A percentile compares a stretch with the other conserved stretches of the same genome.
Conservation (phyloP, 2,113 vertebrate genomes). For the Saccopteryx leptura region DNA sequence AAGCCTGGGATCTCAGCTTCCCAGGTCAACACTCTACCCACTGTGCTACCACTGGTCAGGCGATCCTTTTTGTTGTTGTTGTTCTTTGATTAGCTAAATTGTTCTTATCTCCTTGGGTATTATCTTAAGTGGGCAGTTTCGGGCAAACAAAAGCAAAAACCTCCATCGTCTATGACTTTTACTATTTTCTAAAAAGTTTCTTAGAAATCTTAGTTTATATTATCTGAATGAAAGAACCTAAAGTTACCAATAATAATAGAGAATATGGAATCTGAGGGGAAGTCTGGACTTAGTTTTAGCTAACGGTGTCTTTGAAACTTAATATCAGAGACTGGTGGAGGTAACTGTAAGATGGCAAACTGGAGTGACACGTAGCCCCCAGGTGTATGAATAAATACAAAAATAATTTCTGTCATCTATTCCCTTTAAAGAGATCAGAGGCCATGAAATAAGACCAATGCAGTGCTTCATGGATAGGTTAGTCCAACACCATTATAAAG, state of each 20-base stretch:
- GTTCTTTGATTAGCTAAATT: slow-evolving; percentile 42
- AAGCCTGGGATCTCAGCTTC: too few species aligned
- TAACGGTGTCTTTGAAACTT: not conserved
- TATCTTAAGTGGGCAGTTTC: slow-evolving; percentile 44
- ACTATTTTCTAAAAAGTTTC: slow-evolving; percentile 39
- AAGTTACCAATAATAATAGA: not conserved
- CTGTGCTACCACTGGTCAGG: too few species aligned
- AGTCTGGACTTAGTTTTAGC: slow-evolving; percentile 12
- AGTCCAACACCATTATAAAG: slow-evolving; percentile 15
- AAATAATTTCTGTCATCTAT: slow-evolving; percentile 9
- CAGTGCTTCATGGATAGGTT: not conserved
- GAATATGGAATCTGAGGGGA: slow-evolving; percentile 5
- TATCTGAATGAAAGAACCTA: slow-evolving; percentile 10
- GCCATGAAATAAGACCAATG: not conserved
- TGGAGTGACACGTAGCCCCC: not conserved
- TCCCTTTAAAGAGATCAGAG: slow-evolving; percentile 20
- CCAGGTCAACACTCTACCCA: too few species aligned
- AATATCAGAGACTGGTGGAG: not conserved
- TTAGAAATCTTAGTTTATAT: slow-evolving; percentile 31
- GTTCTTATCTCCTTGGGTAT: not conserved
- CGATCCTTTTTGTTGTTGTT: not conserved
- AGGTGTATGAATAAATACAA: not conserved
- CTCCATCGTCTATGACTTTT: not conserved
- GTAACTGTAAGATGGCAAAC: not conserved
- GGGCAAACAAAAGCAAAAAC: slow-evolving; percentile 6